Base-by-base conservation (phyloP, 2,113 vertebrate species). In the Ciconia boyciana region DNA sequence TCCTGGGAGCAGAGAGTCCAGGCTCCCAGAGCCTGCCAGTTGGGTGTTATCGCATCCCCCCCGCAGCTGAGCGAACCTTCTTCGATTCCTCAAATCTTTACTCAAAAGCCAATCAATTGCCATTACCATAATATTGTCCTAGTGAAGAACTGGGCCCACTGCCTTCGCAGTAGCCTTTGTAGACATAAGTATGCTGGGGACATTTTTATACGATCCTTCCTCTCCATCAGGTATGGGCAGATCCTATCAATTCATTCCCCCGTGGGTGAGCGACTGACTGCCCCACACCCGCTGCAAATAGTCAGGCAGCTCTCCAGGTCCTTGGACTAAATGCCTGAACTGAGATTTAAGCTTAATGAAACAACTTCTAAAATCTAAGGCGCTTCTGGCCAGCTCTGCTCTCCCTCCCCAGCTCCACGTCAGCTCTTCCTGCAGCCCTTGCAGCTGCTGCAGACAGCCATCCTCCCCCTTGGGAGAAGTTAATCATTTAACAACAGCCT, bases 401-500 rank as follows among this genome's bases (percentile, higher is more conserved):
- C 32, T 34, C 41, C 69, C 54, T 34, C 29, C 18, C 43, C 39
- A 48, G 39, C 54, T 52, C 58, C 6, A 1, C 4, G 1, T 31
- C 62, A 48, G 54, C 39, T 75, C 28, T 76, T 68, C 83, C 82
- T 58, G 52, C 49, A 83, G 80, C 81, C 54, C 58, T 76, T 26
- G 8, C 31, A 36, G 72, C 46, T 62, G 44, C 81, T 36, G n/a
- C 65, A 77, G 43, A 6, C 28, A 36, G 71, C 28, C 83, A 24
- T 46, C 81, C 70, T 65, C n/a, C 60, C 43, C 41, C 34, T 16
- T 60, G 25, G 81, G 51, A 85, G 75, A n/a, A 86, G 65, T 49
- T 54, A 82, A 92, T 94, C 44, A 81, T 61, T 87, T 46, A 64
- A 81, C 80, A 91, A 22, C 55, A 89, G 80, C 91, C 68, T 92